Evolutionary conservation across 2,888 invertebrate species (phyloP).

Genomic region (Sminthurinus aureus): DNA sequence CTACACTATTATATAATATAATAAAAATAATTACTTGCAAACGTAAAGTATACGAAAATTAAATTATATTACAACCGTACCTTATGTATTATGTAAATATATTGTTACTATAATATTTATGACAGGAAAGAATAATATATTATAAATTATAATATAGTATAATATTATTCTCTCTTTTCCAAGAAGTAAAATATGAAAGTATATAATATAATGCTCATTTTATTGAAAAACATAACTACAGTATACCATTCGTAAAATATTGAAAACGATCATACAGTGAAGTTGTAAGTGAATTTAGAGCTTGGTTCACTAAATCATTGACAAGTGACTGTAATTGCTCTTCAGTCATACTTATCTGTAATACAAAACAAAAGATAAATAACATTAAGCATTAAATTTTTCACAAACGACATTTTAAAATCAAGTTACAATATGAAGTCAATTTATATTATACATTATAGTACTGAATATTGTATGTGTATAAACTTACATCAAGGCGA

Average conservation of each 20-base stretch:
- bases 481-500: constrained; percentile 76
- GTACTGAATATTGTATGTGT: too few relatives aligned
- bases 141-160: too few relatives aligned
- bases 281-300: constrained; percentile 94
- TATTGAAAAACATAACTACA: constrained; percentile 64
- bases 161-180: too few relatives aligned
- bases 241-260: constrained; percentile 97
- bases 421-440: too few relatives aligned
- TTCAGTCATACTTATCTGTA: constrained; percentile 81
- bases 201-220: too few relatives aligned
- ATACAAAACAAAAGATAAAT: background rate
- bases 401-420: too few relatives aligned
- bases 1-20: too few relatives aligned
- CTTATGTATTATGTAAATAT: background rate
- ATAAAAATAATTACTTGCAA: too few relatives aligned
- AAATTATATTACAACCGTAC: background rate
- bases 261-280: constrained; percentile 99
- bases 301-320: constrained; percentile 92
- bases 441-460: too few relatives aligned
- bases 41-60: background rate
- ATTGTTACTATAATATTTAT: background rate
- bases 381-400: background rate
- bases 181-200: too few relatives aligned
- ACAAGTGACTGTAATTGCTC: constrained; percentile 92
- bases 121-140: constrained; percentile 13